These are phyloP conservation scores for Epizoanthus fatuus DNA, from an alignment of 92 coral and sea anemone species.

Conservation along the genomic window DNA sequence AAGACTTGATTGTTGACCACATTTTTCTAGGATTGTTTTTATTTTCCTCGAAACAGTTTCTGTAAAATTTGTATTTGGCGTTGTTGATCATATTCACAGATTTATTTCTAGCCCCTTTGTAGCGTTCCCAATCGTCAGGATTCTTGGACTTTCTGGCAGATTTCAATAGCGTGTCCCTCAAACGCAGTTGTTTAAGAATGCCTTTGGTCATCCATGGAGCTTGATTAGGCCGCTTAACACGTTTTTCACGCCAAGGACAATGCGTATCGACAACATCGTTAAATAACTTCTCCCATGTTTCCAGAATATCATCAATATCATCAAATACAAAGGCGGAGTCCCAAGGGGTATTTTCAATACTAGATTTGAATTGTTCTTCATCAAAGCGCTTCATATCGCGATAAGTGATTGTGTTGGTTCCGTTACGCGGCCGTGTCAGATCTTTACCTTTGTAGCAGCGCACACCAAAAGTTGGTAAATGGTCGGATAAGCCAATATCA, in stretches of 20 bases:
- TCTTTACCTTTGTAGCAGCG: constrained; percentile 48
- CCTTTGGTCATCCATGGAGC: constrained; percentile 84
- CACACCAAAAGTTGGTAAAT: constrained; percentile 68
- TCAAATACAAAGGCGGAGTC: constrained; percentile 83
- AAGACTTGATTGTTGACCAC: constrained; percentile 57
- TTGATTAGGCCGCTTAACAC: constrained; percentile 60
- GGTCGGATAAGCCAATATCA: constrained; percentile 69
- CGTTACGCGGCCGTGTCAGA: constrained; percentile 24
- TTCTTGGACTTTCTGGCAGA: constrained; percentile 28
- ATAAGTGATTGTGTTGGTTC: constrained; percentile 37
- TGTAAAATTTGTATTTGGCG: constrained; percentile 44
- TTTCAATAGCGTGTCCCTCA: constrained; percentile 36
- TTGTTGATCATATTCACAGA: constrained; percentile 31
- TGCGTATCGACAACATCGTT: constrained; percentile 63
- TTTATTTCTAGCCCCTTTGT: constrained; percentile 47
- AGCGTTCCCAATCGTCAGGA: constrained; percentile 27
- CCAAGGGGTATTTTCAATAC: constrained; percentile 66
- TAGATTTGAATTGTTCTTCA: constrained; percentile 56
- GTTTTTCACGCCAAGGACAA: constrained; percentile 88
- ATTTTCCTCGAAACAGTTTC: constrained; percentile 34
- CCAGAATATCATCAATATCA: constrained; percentile 68
- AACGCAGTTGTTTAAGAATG: constrained; percentile 42
- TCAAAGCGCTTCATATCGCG: constrained; percentile 66
- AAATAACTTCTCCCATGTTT: constrained; percentile 64
- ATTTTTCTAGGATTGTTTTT: constrained; percentile 45